Base-by-base conservation (phyloP, 1,140 invertebrate species). In the Stegodyphus dumicola region DNA sequence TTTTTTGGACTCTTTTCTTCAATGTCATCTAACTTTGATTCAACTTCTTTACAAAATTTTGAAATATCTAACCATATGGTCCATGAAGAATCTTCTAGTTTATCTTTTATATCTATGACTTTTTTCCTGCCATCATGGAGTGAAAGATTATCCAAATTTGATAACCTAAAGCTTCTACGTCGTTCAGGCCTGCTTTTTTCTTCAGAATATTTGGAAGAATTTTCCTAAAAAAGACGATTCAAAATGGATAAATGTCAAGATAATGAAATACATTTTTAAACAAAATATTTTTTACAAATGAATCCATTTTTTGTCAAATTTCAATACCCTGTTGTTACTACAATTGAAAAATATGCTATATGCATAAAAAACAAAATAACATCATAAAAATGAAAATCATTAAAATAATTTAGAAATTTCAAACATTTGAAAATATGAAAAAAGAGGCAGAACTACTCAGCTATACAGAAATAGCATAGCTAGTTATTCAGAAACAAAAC, bases 41-140 rank as follows among this genome's bases (percentile, higher is more conserved):
- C 80, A 13, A 83, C 80, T 67, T 83, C 86, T 67, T 77, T 79
- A 33, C 86, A 87, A n/a, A 87, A 83, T 60, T 87, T 87, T 13
- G 78, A 77, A 52, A 81, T 67, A 11, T 87, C 86, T 15, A 77
- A 13, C 86, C 86, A 87, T 11, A 80, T 87, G 4, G 79, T 49
- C 78, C 86, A 87, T 33, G 79, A 87, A 51, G 78, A 70, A 53
- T 83, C 79, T 67, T 83, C 79, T 49, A 79, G 51, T 18, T 86
- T 86, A 70, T 70, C 65, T 54, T 77, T 75, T 11, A 86, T 80
- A 51, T 86, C 78, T 56, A 53, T 66, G 11, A 73, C 77, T 76
- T 77, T 78, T 17, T 79, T 86, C n/a, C 81, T 7, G 6, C 65
- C 75, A 48, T 85, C 81, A 49, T 67, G 64, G 15, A 77, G 66